Evolutionary conservation across 1,140 invertebrate genomes (phyloP).

Genomic region (Leptopilina boulardi): DNA sequence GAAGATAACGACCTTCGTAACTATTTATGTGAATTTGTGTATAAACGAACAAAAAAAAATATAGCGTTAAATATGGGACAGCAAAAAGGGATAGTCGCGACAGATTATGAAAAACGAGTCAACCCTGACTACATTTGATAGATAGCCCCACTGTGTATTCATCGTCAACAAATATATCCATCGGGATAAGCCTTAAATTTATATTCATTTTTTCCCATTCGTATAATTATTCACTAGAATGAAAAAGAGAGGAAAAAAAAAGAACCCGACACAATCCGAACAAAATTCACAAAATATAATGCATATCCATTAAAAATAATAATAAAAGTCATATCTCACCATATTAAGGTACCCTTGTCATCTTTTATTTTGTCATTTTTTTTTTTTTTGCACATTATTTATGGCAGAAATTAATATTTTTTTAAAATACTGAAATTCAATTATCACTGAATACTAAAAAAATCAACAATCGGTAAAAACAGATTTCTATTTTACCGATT

Average conservation of each 20-base stretch:
- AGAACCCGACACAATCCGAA: too few relatives aligned
- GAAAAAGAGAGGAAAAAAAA: too few relatives aligned
- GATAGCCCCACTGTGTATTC: constrained; percentile 9
- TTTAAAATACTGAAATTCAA: too few relatives aligned
- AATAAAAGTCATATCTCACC: too few relatives aligned
- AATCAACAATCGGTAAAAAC: too few relatives aligned
- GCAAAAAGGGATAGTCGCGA: constrained; percentile 28
- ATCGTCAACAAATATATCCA: constrained; percentile 33
- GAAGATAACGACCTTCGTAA: constrained; percentile 9
- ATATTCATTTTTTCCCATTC: constrained; percentile 19
- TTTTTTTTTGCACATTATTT: too few relatives aligned
- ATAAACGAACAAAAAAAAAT: not conserved
- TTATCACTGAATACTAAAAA: too few relatives aligned
- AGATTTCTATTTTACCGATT: too few relatives aligned
- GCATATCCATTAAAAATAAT: too few relatives aligned
- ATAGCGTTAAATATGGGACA: constrained; percentile 28
- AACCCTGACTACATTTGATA: constrained; percentile 19
- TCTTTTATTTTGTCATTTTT: not conserved
- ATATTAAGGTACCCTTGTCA: not conserved
- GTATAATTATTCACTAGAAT: constrained; percentile 3
- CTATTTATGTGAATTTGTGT: not conserved
- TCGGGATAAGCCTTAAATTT: constrained; percentile 13
- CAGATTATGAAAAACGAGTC: constrained; percentile 33
- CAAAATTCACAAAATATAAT: too few relatives aligned
- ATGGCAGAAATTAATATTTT: too few relatives aligned